phyloP scores from a whole-genome alignment of 2,888 invertebrate species.

The Labia minor region DNA sequence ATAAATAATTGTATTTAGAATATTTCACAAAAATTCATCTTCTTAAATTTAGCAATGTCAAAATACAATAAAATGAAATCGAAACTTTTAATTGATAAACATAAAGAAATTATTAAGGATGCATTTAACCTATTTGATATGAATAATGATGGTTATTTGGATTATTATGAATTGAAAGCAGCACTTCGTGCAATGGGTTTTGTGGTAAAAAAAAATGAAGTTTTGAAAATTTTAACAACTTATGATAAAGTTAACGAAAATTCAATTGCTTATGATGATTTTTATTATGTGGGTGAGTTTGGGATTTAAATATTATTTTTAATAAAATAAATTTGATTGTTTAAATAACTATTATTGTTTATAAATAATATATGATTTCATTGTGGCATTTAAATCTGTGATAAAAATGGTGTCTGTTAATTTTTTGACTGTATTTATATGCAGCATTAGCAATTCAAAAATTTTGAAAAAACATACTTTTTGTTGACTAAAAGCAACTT shows the following conservation, averaged over 20 bases:
- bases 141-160: constrained; percentile 30
- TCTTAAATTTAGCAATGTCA: too few species aligned
- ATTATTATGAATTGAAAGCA: constrained; percentile 31
- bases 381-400: neutral
- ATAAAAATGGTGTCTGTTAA: neutral
- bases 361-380: neutral
- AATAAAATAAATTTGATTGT: neutral
- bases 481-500: neutral
- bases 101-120: constrained; percentile 27
- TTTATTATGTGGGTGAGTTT: constrained; percentile 30
- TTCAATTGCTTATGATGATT: constrained; percentile 28
- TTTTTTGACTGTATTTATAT: too few species aligned
- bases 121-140: constrained; percentile 30
- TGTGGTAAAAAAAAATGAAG: constrained; percentile 29
- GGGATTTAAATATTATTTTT: neutral
- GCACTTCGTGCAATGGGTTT: constrained; percentile 30
- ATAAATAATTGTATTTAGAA: too few species aligned
- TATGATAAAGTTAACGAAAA: constrained; percentile 26
- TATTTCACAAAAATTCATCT: too few species aligned
- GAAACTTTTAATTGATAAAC: neutral
- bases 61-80: neutral
- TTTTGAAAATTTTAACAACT: constrained; percentile 28
- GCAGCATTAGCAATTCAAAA: neutral
- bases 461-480: neutral
- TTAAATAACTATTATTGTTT: neutral